Evolutionary conservation across 2,888 invertebrate species (phyloP).

Genomic region (Sisyra nigra): DNA sequence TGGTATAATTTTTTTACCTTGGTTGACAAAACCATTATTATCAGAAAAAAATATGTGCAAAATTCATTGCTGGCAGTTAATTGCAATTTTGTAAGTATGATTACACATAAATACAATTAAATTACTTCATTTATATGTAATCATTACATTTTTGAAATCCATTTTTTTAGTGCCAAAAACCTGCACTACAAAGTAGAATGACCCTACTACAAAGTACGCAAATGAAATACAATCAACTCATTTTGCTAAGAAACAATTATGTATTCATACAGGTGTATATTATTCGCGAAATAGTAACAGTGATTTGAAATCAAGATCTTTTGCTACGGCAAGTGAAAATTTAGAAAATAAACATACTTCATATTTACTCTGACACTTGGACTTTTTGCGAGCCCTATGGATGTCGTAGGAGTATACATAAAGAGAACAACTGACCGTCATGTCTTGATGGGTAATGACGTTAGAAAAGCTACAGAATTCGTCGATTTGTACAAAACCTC

Average conservation of each 20-base stretch:
- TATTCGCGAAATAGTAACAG: conserved; percentile 10
- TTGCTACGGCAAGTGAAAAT: conserved; percentile 14
- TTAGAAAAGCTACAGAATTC: conserved; percentile 13
- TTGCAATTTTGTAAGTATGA: no score
- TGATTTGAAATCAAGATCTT: conserved; percentile 11
- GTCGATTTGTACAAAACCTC: no score
- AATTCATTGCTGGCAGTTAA: no score
- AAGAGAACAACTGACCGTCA: conserved; percentile 12
- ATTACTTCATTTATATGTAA: no score
- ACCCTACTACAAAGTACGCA: no score
- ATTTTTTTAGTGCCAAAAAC: no score
- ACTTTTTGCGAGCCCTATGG: conserved; percentile 13
- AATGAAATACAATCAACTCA: conserved; percentile 11
- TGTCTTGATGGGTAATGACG: conserved; percentile 13
- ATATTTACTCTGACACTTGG: conserved; percentile 15
- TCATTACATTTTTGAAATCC: no score
- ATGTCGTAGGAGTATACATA: conserved; percentile 10
- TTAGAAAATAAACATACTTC: conserved; percentile 12
- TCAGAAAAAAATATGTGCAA: no score
- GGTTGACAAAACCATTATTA: no score
- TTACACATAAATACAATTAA: no score
- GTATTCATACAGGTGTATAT: conserved; percentile 11
- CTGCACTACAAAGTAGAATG: no score
- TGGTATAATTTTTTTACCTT: no score
- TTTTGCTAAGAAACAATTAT: conserved; percentile 11